Conservation (phyloP, 2,888 invertebrate species). For the Drosophila algonquin region DNA sequence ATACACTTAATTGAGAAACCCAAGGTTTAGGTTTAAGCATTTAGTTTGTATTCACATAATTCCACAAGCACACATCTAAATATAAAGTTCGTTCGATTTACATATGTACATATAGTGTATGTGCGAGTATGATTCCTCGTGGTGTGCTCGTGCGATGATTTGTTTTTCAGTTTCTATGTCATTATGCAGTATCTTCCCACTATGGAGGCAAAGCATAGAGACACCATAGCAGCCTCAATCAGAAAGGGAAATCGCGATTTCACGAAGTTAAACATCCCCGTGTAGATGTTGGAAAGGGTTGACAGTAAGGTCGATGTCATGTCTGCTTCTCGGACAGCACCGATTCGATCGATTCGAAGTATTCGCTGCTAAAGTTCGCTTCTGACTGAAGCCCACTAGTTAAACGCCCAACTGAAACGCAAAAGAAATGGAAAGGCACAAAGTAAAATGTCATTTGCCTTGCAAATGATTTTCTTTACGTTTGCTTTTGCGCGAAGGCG, state of each 20-base stretch:
- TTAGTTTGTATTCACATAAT: slow-evolving; percentile 37
- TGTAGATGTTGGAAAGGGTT: slow-evolving; percentile 63
- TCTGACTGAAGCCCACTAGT: slow-evolving; percentile 37
- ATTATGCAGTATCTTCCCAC: slow-evolving; percentile 76
- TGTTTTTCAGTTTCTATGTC: slow-evolving; percentile 6
- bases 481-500: slow-evolving; percentile 9
- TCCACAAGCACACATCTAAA: slow-evolving; percentile 43
- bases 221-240: slow-evolving; percentile 76
- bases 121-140: neutral
- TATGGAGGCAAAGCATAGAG: slow-evolving; percentile 77
- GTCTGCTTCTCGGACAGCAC: slow-evolving; percentile 20
- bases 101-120: neutral
- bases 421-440: slow-evolving; percentile 21
- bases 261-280: slow-evolving; percentile 70
- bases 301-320: slow-evolving; percentile 69
- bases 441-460: slow-evolving; percentile 31
- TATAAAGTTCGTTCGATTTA: slow-evolving; percentile 55
- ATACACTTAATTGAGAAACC: slow-evolving; percentile 92
- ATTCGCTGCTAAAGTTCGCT: slow-evolving; percentile 40
- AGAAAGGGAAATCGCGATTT: slow-evolving; percentile 79
- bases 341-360: neutral
- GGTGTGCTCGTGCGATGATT: neutral
- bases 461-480: slow-evolving; percentile 36
- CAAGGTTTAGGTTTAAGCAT: slow-evolving; percentile 52
- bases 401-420: slow-evolving; percentile 12